Percentiles rank a stretch among this genome's conserved stretches.
Conservation (phyloP, 2,113 vertebrate species). For the Aegotheles bennettii region DNA sequence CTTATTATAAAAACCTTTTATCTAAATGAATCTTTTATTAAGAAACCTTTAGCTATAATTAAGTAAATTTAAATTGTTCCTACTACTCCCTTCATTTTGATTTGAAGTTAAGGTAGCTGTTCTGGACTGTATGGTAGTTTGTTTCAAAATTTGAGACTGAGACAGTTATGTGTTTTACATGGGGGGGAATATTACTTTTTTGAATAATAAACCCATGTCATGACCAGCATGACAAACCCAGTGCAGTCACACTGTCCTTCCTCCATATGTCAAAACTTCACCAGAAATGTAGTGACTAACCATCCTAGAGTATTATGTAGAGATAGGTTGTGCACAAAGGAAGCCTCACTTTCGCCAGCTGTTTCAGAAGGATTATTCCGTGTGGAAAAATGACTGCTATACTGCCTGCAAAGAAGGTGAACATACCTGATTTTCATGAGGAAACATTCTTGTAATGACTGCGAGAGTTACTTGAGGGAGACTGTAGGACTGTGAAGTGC, state of each 20-base stretch:
- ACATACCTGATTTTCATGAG: not conserved
- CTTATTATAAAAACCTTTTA: not conserved
- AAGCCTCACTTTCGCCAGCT: not conserved
- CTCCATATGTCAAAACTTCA: not conserved
- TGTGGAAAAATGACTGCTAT: not conserved
- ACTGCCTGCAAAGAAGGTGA: not conserved
- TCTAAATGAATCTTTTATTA: too few species aligned
- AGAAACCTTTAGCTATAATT: too few species aligned
- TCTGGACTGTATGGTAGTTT: not conserved
- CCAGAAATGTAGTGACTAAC: not conserved
- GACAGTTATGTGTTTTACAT: not conserved
- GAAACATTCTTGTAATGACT: not conserved
- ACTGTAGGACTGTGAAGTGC: not conserved
- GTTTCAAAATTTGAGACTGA: not conserved
- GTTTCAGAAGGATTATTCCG: not conserved
- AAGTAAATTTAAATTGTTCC: not conserved
- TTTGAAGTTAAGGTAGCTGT: not conserved
- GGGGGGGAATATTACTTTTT: not conserved
- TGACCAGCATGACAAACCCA: too few species aligned
- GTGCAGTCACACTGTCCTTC: too few species aligned
- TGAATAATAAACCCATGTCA: not conserved
- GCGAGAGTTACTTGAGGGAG: not conserved
- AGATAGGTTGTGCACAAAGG: not conserved
- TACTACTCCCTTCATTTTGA: too few species aligned
- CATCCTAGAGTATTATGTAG: not conserved